Evolutionary conservation across 2,888 invertebrate species (phyloP).

Genomic region (Drosophila ustulata): DNA sequence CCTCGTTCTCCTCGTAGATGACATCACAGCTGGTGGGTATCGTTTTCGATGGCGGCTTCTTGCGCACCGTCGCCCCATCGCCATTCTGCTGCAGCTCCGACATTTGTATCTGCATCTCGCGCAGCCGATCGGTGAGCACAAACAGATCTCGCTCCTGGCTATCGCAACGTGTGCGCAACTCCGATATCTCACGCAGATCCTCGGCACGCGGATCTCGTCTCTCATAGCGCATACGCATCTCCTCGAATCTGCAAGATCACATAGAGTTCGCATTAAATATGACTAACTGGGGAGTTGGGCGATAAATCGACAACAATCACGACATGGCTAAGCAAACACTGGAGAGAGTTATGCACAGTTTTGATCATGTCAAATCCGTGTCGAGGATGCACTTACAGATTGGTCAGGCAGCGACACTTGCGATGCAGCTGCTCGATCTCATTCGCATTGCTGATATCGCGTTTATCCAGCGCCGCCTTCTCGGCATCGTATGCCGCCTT

Average conservation of each 20-base stretch:
- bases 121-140: conserved; percentile 86
- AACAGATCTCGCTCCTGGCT: conserved; percentile 87
- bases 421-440: conserved; percentile 87
- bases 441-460: conserved; percentile 86
- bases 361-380: background rate
- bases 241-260: conserved; percentile 85
- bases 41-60: conserved; percentile 83
- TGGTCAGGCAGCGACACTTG: conserved; percentile 87
- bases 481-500: conserved; percentile 84
- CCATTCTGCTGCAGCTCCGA: conserved; percentile 77
- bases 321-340: conserved; percentile 64
- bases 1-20: conserved; percentile 85
- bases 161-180: conserved; percentile 86
- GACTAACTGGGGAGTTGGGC: background rate
- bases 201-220: conserved; percentile 87
- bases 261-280: background rate
- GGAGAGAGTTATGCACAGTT: conserved; percentile 10
- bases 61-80: conserved; percentile 59
- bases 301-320: conserved; percentile 46
- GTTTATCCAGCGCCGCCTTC: conserved; percentile 83
- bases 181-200: conserved; percentile 86
- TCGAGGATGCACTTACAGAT: conserved; percentile 85
- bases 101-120: conserved; percentile 87
- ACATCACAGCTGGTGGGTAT: conserved; percentile 85
- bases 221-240: conserved; percentile 87